Base-by-base conservation (phyloP, 2,888 invertebrate genomes). In the Dasypolia templi region DNA sequence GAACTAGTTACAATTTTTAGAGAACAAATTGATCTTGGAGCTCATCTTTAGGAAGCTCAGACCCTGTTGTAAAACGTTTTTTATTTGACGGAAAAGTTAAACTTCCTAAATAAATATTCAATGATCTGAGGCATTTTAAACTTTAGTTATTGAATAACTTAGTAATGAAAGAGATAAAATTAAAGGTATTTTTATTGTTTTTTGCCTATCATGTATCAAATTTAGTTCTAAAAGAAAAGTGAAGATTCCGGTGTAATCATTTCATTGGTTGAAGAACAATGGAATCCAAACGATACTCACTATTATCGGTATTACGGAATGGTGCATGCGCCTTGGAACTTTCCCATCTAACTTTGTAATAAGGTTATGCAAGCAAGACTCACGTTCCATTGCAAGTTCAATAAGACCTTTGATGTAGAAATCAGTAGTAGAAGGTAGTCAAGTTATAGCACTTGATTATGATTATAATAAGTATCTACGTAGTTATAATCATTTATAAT, bases 301-400 rank as follows among this genome's bases (percentile, higher is more conserved):
- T 81, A 85, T 85, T 82, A 82, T 83, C 82, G 76, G 74, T 73
- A 86, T 87, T 85, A 84, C 83, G 81, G 83, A 85, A 88, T 84
- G 78, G 77, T 81, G 79, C n/a, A n/a, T n/a, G n/a, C 59, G 76
- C 75, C 62, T 72, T 67, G 84, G 80, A 87, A 91, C 86, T 91
- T 90, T 90, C 89, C 80, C 88, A 89, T 87, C 80, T 59, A 84
- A 87, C 84, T 88, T 85, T 82, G 79, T 79, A 82, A 82, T 81
- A 79, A 75, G 73, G 81, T 90, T 90, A 83, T 79, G 86, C 82
- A 89, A 89, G 82, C 66, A 84, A 88, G 75, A 78, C 71, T 81
- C 72, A 68, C 76, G 69, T 79, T 82, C 65, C 74, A 73, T 80
- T 72, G 66, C 75, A 77, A 84, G 83, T 81, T 75, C 64, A 77